Base-by-base conservation (phyloP, 2,113 vertebrate species). In the Brachyhypopomus occidentalis region DNA sequence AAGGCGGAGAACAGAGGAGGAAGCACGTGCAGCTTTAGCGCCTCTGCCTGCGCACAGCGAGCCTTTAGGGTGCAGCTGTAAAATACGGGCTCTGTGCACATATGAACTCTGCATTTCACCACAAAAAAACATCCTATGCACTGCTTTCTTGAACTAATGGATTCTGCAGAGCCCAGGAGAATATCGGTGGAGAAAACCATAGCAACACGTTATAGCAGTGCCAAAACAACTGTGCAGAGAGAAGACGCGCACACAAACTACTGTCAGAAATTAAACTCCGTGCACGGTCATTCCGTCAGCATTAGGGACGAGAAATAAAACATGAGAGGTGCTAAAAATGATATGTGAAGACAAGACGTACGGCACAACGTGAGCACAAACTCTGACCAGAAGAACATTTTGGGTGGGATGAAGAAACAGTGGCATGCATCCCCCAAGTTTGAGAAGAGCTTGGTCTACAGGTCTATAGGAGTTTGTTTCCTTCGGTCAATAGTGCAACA, bases 351-450 rank as follows among this genome's bases (percentile, higher is more conserved):
- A 72, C 75, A 75, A 87, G 81, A 81, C 83, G 79, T 84, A 62
- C 16, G 82, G 77, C 71, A 83, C 88, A 87, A 88, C 86, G 86
- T 83, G 73, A 89, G 70, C 5, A 63, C 74, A 75, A 89, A 88
- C 88, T 91, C 84, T 80, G 79, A 71, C 58, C 48, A 59, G 81
- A 67, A 82, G 64, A 55, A 70, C 66, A 79, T 77, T 23, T 80
- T 72, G 30, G 63, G 12, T 80, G 41, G 58, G 63, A 77, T 62
- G 59, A 66, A 78, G 79, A 58, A 48, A 62, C 59, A 55, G 8
- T 11, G 41, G 78, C 84, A 88, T 84, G 71, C 52, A 38, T 88
- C 45, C n/a, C 69, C 85, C 84, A 66, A 86, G 86, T 52, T 2
- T 52, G 12, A 14, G 45, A 52, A 9, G 41, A 12, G 12, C 45